Base-by-base conservation (phyloP, 1,140 invertebrate species). In the Heliconius melpomene region DNA sequence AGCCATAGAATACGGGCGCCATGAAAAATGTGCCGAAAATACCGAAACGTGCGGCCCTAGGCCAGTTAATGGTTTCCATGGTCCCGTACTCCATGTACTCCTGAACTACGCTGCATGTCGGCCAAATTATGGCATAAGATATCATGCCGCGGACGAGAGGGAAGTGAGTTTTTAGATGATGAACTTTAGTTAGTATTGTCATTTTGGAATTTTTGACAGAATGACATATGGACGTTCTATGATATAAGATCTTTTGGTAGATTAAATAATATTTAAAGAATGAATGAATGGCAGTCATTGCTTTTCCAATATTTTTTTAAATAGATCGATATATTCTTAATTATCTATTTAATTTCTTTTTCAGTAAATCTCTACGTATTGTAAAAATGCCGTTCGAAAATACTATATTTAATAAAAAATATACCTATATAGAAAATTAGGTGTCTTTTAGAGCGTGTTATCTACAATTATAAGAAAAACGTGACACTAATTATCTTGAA, bases 41-140 rank as follows among this genome's bases (percentile, higher is more conserved):
- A 3, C 88, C 83, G 75, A 86, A 93, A 1, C 92, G 81, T 0
- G 84, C 85, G 0, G 92, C 92, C 66, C 87, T 80, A 0, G 81
- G 36, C 88, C 88, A 90, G 46, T 92, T 82, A 1, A 87, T 87
- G 16, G 90, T 79, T 5, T 84, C 78, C 36, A 90, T 1, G 72
- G 82, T 89, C 3, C 90, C 89, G 74, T 89, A 83, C 84, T 95
- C 91, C 60, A 96, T 86, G 36, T 95, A 93, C 87, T 96, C 96
- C 81, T 96, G 96, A 16, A 96, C 91, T 3, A 97, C 78, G 89
- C 96, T 96, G 66, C 96, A 96, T 0, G 95, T 89, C 1, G 97
- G 97, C 97, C 97, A 97, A 75, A 97, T 96, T 0, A 97, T 85
- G 0, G 96, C 95, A 84, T 98, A 98, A 0, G 96, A 96, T 1